Evolutionary conservation across 2,888 invertebrate genomes (phyloP).

Genomic region (Lithophane leautieri): DNA sequence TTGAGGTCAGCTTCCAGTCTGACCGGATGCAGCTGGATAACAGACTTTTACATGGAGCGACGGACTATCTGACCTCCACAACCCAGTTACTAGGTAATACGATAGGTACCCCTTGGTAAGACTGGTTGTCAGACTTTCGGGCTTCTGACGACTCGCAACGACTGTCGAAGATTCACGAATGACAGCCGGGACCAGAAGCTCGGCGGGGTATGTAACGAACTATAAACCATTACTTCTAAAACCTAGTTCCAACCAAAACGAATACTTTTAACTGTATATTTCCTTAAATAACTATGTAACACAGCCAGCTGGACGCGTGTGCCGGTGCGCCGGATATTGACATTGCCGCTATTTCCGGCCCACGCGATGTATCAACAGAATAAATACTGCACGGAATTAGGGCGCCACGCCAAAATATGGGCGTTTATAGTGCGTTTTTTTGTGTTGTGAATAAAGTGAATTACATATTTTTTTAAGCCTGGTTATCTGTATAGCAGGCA

Average conservation of each 20-base stretch:
- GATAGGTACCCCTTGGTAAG: no score
- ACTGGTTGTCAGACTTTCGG: no score
- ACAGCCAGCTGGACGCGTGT: slow-evolving; percentile 50
- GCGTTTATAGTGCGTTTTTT: slow-evolving; percentile 14
- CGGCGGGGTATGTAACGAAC: not conserved
- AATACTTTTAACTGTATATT: slow-evolving; percentile 32
- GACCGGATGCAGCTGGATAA: no score
- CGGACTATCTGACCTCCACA: no score
- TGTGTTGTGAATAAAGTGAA: not conserved
- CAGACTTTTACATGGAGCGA: no score
- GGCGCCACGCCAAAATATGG: slow-evolving; percentile 29
- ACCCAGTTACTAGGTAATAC: no score
- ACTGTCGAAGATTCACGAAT: no score
- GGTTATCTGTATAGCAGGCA: not conserved
- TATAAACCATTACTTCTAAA: not conserved
- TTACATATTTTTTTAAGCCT: not conserved
- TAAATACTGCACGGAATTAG: slow-evolving; percentile 66
- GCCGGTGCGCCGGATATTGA: slow-evolving; percentile 80
- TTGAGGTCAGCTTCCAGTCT: no score
- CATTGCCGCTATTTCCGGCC: slow-evolving; percentile 82
- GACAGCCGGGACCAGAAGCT: no score
- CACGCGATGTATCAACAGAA: slow-evolving; percentile 73
- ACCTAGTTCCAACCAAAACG: not conserved
- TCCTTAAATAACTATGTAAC: slow-evolving; percentile 50
- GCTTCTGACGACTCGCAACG: no score